A percentile compares a stretch with the other conserved stretches of the same genome.
phyloP scores from a whole-genome alignment of 2,888 invertebrate genomes.

The Cetonia aurata region DNA sequence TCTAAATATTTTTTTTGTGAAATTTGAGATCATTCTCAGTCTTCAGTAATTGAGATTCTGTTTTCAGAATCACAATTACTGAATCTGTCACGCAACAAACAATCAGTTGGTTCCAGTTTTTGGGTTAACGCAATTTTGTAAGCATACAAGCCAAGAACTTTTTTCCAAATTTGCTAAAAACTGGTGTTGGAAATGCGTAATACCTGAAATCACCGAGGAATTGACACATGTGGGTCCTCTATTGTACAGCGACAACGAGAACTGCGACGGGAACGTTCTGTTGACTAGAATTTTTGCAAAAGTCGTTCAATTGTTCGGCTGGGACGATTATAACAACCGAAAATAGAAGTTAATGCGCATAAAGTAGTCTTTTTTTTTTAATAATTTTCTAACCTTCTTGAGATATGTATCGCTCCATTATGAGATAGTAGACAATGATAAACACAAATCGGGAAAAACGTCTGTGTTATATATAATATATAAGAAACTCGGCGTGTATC shows the following conservation, averaged over 20 bases:
- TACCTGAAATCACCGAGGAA: conserved; percentile 21
- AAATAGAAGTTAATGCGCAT: not conserved
- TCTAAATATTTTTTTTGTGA: not conserved
- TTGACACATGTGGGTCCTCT: conserved; percentile 19
- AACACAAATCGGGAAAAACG: too few species aligned
- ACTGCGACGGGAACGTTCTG: not conserved
- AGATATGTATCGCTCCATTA: too few species aligned
- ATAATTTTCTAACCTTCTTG: not conserved
- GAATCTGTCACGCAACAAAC: not conserved
- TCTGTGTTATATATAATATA: too few species aligned
- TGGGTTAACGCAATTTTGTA: conserved; percentile 8
- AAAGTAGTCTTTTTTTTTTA: not conserved
- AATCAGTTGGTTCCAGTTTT: not conserved
- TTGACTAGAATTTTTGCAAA: not conserved
- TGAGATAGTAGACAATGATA: too few species aligned
- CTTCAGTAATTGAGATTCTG: too few species aligned
- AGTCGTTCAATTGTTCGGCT: not conserved
- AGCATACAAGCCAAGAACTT: not conserved
- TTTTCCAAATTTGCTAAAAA: not conserved
- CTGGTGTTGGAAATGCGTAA: not conserved
- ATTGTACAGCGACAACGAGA: conserved; percentile 8
- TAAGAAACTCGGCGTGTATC: too few species aligned
- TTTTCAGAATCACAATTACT: not conserved
- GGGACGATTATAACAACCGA: not conserved
- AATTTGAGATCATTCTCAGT: not conserved